Conservation (phyloP, 2,888 invertebrate species). For the Hedya salicella region DNA sequence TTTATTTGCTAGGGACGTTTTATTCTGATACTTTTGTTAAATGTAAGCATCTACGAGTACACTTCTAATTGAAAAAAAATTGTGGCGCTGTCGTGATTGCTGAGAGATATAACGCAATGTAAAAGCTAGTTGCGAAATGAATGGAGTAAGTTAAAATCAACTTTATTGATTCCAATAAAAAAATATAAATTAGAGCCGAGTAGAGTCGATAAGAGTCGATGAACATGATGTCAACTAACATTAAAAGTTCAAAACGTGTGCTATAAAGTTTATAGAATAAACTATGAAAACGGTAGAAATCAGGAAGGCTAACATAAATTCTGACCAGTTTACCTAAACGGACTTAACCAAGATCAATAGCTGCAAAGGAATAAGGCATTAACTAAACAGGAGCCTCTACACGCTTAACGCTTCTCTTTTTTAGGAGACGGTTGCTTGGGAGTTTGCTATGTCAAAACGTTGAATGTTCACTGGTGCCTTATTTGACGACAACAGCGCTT, state of each 20-base stretch:
- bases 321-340: conserved; percentile 30
- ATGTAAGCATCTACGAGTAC: too few species aligned
- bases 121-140: too few species aligned
- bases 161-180: too few species aligned
- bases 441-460: conserved; percentile 30
- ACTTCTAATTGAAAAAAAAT: too few species aligned
- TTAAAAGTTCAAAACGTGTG: not conserved
- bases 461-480: conserved; percentile 31
- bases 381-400: not conserved
- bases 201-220: too few species aligned
- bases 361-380: not conserved
- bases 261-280: too few species aligned
- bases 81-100: too few species aligned
- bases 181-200: too few species aligned
- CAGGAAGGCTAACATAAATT: conserved; percentile 8
- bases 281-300: conserved; percentile 7
- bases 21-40: too few species aligned
- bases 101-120: too few species aligned
- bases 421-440: not conserved
- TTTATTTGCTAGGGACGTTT: too few species aligned
- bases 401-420: conserved; percentile 6
- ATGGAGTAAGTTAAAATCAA: too few species aligned
- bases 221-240: not conserved
- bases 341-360: not conserved
- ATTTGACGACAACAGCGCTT: conserved; percentile 55